These are phyloP conservation scores for Echeneis naucrates DNA, from an alignment of 2,797 vertebrate genomes.

Conservation along the genomic window DNA sequence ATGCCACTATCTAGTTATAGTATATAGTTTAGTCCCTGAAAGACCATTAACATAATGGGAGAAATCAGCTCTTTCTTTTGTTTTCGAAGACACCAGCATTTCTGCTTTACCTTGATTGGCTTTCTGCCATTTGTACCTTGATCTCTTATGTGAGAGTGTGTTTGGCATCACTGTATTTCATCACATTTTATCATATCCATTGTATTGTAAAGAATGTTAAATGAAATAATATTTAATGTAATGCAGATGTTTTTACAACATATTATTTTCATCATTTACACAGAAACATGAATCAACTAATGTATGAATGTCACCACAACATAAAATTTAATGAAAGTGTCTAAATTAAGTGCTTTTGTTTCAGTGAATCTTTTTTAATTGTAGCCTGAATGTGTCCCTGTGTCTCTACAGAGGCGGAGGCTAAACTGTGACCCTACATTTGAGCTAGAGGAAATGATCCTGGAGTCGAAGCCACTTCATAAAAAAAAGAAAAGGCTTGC, in stretches of 20 bases:
- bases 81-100: conserved; percentile 11
- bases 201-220: not conserved
- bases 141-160: not conserved
- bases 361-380: not conserved
- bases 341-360: not conserved
- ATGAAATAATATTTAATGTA: not conserved
- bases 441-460: conserved; percentile 99
- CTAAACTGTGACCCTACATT: conserved; percentile 97
- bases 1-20: conserved; percentile 64
- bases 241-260: not conserved
- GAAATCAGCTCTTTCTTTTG: conserved; percentile 21
- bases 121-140: not conserved
- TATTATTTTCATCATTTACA: not conserved
- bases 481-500: conserved; percentile 98
- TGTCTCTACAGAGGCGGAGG: conserved; percentile 87
- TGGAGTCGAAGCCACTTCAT: conserved; percentile 97
- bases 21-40: conserved; percentile 40
- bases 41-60: conserved; percentile 25
- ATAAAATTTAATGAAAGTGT: not conserved
- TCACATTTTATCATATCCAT: not conserved
- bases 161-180: not conserved
- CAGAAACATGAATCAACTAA: not conserved
- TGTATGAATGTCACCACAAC: not conserved
- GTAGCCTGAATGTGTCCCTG: conserved; percentile 7
- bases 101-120: not conserved